phyloP scores from a whole-genome alignment of 2,113 vertebrate genomes.

The Ciconia stormi region DNA sequence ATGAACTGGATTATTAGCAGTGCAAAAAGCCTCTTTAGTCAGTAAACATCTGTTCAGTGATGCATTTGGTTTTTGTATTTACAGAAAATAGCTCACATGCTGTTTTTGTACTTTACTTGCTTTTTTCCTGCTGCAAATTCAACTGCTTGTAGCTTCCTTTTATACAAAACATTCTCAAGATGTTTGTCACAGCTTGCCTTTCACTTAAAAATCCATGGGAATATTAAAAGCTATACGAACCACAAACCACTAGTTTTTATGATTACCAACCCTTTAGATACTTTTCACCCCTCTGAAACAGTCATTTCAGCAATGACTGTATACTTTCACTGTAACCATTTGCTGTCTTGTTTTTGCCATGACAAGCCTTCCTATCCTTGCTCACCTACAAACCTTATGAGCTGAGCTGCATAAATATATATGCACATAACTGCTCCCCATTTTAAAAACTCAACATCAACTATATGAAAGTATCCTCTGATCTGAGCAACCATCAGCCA shows the following conservation, averaged over 20 bases:
- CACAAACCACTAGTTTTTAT: background rate
- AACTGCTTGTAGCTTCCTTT: background rate
- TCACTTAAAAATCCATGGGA: conserved; percentile 29
- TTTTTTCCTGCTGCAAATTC: background rate
- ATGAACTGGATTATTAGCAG: background rate
- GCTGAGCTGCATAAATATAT: background rate
- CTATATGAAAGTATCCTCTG: background rate
- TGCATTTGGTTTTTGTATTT: background rate
- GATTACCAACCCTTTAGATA: background rate
- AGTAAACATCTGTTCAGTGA: background rate
- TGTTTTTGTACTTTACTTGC: background rate
- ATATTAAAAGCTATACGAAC: background rate
- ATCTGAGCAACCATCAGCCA: background rate
- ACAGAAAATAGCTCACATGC: background rate
- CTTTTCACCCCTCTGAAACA: background rate
- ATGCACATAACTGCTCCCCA: accelerated
- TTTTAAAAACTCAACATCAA: background rate
- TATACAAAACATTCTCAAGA: conserved; percentile 8
- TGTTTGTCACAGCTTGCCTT: conserved; percentile 45
- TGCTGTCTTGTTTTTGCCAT: background rate
- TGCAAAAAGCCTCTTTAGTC: background rate
- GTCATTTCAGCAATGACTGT: background rate
- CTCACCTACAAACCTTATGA: background rate
- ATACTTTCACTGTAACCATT: background rate
- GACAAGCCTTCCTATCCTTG: background rate